Conservation (phyloP, 2,888 invertebrate species). For the Cosmorhoe ocellata region DNA sequence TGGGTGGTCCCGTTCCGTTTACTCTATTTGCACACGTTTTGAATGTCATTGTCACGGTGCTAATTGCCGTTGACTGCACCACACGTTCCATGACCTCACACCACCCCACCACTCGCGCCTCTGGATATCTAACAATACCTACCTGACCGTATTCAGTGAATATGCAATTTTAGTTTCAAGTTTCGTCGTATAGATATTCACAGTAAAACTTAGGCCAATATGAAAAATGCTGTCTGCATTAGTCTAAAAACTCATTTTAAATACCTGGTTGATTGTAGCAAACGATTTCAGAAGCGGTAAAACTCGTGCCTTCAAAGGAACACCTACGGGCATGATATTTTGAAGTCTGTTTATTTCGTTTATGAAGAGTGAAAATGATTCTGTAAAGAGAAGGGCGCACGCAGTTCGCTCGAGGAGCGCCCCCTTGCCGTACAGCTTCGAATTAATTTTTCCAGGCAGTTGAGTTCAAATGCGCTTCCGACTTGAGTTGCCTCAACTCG, state of each 20-base stretch:
- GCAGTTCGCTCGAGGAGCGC: constrained; percentile 36
- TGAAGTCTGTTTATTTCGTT: constrained; percentile 54
- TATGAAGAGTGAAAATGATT: constrained; percentile 57
- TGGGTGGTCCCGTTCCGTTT: constrained; percentile 39
- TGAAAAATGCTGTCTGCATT: constrained; percentile 27
- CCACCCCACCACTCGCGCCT: constrained; percentile 36
- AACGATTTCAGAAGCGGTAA: constrained; percentile 35
- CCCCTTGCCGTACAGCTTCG: constrained; percentile 59
- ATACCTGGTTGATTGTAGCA: neutral
- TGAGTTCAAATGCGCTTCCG: constrained; percentile 78
- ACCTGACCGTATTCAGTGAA: constrained; percentile 43
- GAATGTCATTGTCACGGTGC: constrained; percentile 77
- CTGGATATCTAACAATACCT: constrained; percentile 45
- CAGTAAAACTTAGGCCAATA: constrained; percentile 46
- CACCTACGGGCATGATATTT: constrained; percentile 47
- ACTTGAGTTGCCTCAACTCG: constrained; percentile 73
- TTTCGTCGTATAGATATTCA: constrained; percentile 37
- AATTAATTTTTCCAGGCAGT: constrained; percentile 80
- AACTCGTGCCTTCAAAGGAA: constrained; percentile 39
- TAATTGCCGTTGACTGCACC: constrained; percentile 63
- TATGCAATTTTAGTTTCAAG: constrained; percentile 44
- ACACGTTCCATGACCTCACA: constrained; percentile 34
- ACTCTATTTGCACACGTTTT: constrained; percentile 75
- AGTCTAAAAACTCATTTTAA: neutral
- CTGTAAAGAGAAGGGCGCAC: constrained; percentile 50